Conservation (phyloP, 2,797 vertebrate species). For the Scyliorhinus canicula region DNA sequence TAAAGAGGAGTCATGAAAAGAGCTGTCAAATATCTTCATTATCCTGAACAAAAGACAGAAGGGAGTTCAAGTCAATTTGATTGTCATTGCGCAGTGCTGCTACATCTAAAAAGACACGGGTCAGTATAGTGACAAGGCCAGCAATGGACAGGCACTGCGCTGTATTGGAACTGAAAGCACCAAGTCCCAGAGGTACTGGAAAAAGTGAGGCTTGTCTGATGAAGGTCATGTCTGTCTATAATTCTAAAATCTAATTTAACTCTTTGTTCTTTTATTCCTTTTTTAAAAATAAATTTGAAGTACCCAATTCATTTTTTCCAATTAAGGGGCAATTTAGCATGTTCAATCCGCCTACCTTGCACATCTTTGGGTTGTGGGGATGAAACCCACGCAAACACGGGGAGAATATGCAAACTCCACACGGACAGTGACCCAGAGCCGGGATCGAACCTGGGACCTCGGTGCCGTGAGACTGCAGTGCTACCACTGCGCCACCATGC, state of each 20-base stretch:
- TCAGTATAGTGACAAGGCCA: conserved; percentile 37
- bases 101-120: conserved; percentile 36
- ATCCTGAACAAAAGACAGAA: conserved; percentile 36
- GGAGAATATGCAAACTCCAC: too few relatives aligned
- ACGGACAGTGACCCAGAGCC: too few relatives aligned
- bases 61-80: conserved; percentile 39
- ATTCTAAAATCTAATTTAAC: conserved; percentile 37
- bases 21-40: conserved; percentile 39
- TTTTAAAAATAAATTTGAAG: too few relatives aligned
- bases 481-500: too few relatives aligned
- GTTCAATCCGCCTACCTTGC: too few relatives aligned
- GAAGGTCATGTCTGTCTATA: conserved; percentile 34
- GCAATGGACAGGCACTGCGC: conserved; percentile 33
- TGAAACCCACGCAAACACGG: too few relatives aligned
- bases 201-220: conserved; percentile 34
- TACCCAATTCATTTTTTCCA: too few relatives aligned
- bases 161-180: conserved; percentile 38
- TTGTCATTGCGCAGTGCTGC: conserved; percentile 34
- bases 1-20: conserved; percentile 38
- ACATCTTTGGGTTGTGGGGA: too few relatives aligned
- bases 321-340: too few relatives aligned
- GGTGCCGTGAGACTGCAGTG: too few relatives aligned
- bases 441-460: too few relatives aligned
- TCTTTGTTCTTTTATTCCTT: conserved; percentile 5
- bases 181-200: conserved; percentile 28